phyloP scores from a whole-genome alignment of 2,888 invertebrate genomes.

The Drosophila diplacantha region DNA sequence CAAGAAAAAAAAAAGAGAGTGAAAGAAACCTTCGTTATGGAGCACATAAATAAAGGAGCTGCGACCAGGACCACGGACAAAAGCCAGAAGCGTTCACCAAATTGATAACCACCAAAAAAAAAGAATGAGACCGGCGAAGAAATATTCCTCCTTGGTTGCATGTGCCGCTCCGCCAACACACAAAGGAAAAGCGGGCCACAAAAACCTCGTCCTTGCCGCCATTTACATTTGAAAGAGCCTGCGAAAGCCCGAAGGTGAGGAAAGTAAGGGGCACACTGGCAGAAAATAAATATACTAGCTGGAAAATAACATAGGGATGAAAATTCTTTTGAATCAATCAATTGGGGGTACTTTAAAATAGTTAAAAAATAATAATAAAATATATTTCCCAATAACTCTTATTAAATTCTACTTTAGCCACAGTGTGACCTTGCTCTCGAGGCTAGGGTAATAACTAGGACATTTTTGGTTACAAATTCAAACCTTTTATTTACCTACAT shows the following conservation, averaged over 20 bases:
- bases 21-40: constrained; percentile 43
- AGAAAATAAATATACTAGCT: neutral
- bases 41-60: constrained; percentile 61
- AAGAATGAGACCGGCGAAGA: constrained; percentile 42
- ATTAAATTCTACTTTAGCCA: neutral
- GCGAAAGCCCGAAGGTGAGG: constrained; percentile 52
- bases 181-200: constrained; percentile 28
- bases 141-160: constrained; percentile 34
- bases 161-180: constrained; percentile 32
- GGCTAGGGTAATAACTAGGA: neutral
- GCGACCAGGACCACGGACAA: constrained; percentile 49
- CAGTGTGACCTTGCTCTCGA: neutral
- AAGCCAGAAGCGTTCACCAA: constrained; percentile 55
- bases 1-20: constrained; percentile 40
- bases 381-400: neutral
- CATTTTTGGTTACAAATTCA: neutral
- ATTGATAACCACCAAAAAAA: constrained; percentile 66
- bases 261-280: constrained; percentile 41
- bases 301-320: neutral
- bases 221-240: constrained; percentile 66
- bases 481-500: too few species aligned
- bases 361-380: neutral
- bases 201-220: constrained; percentile 57
- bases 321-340: too few species aligned
- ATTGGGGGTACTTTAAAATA: neutral